Evolutionary conservation across 2,888 invertebrate species (phyloP), one percentile per base, ranked within the genome.

Genomic region (Acanthosoma haemorrhoidale): DNA sequence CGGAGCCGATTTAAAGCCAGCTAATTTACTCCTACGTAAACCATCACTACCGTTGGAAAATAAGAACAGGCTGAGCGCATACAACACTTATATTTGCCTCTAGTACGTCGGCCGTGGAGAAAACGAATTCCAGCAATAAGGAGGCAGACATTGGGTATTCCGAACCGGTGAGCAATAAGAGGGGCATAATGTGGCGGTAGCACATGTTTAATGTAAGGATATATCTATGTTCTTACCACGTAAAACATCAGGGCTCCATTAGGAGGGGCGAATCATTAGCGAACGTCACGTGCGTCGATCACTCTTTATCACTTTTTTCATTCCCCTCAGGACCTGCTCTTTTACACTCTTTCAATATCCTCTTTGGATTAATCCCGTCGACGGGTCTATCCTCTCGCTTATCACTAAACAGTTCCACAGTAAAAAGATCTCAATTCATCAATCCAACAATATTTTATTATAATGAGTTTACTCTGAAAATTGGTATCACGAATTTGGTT

Each of bases 231-330:
- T 61, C 61, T 36, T 8, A 36, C 32, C 61, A 61, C 61, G 61
- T 61, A 61, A 61, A 61, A 61, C 61, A 61, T 61, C 61, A 61
- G 61, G 21, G 38, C 34, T 36, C 61, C 61, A 61, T 61, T 61
- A 61, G 61, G 41, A n/a, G n/a, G 51, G 51, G 5, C 21, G 36
- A 36, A 36, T 61, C 61, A 36, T 61, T 61, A 61, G 61, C 21
- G 61, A 34, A 61, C 61, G 61, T 61, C 36, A 61, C 61, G 32
- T 36, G 36, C 61, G 29, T 11, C 16, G 29, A 51, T 51, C 51
- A 51, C 51, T 51, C 51, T 51, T 51, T 51, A 51, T 51, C 51
- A 51, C 51, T 51, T 51, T 51, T 51, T 25, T 51, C 51, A 51
- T 51, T 51, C 51, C 51, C 51, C 51, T 51, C 51, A 51, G 51